phyloP scores from a whole-genome alignment of 1,140 invertebrate genomes.

The Ganaspis sp. region DNA sequence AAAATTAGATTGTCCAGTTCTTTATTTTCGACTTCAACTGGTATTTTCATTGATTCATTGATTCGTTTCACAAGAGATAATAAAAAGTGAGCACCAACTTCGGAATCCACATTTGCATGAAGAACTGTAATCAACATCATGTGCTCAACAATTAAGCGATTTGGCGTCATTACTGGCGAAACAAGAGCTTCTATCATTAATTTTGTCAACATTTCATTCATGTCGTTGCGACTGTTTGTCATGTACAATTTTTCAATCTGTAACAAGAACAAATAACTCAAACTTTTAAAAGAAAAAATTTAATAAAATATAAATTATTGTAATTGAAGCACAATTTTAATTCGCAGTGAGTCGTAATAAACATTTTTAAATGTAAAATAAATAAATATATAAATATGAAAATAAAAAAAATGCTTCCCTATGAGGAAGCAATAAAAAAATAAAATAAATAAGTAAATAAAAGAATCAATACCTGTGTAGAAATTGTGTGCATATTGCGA shows the following conservation, averaged over 20 bases:
- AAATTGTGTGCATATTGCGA: slow-evolving; percentile 90
- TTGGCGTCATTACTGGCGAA: slow-evolving; percentile 80
- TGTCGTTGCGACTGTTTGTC: slow-evolving; percentile 86
- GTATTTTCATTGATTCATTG: slow-evolving; percentile 77
- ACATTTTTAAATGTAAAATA: too few species aligned
- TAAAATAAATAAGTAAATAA: slow-evolving; percentile 45
- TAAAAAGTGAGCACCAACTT: slow-evolving; percentile 91
- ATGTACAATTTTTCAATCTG: slow-evolving; percentile 83
- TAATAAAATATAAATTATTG: too few species aligned
- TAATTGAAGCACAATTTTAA: too few species aligned
- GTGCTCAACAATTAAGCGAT: slow-evolving; percentile 89
- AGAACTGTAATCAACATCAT: slow-evolving; percentile 88
- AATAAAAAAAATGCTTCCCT: slow-evolving; percentile 21
- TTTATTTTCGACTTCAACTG: slow-evolving; percentile 84
- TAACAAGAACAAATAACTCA: slow-evolving; percentile 43
- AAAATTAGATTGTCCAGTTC: slow-evolving; percentile 90
- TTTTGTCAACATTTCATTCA: slow-evolving; percentile 85
- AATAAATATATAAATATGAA: not conserved
- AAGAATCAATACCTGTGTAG: slow-evolving; percentile 77
- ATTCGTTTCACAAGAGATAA: slow-evolving; percentile 83
- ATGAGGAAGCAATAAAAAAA: not conserved
- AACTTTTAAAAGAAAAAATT: too few species aligned
- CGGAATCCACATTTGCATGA: slow-evolving; percentile 92
- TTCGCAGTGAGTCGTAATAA: too few species aligned
- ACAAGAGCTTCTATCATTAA: slow-evolving; percentile 85